Base-by-base conservation (phyloP, 2,888 invertebrate species). In the Abrostola triplasia region DNA sequence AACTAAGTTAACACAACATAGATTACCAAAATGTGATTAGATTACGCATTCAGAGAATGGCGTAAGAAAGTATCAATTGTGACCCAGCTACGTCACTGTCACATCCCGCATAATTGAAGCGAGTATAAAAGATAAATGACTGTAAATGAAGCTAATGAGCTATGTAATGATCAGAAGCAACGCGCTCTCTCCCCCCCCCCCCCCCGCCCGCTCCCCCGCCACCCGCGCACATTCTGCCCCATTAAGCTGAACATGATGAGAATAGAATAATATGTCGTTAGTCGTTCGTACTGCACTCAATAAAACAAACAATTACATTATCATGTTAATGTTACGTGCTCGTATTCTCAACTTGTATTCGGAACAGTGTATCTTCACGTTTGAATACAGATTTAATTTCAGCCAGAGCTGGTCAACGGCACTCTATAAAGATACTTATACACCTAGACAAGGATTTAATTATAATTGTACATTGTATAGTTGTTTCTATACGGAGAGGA, bases 81-180 rank as follows among this genome's bases (percentile, higher is more conserved):
- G 4, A 0, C 35, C 8, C 36, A 13, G 11, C 6, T 37, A 40
- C 9, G 48, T 7, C 40, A 24, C 10, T 11, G 6, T 35, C 35
- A 12, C 36, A 47, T 35, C 40, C 38, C 44, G 41, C 47, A 51
- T 59, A 55, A 64, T 50, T 62, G 44, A 70, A 40, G 58, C 59
- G 38, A 42, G 54, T 67, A 61, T 57, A 49, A 42, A 63, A 76
- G 59, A 71, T 65, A 66, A 65, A 77, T 60, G 59, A 59, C 54
- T 54, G 50, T 58, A 70, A 74, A 67, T 57, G 58, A 60, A 71
- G 47, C 41, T 76, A 76, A 76, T 71, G 76, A 76, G 65, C 54
- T 67, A 57, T 61, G 54, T 67, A 67, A 79, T 71, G 67, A 65
- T 63, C 76, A 67, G 53, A 53, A 53, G 55, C 57, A 42, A 5